Base-by-base conservation (phyloP, 2,113 vertebrate genomes). In the Colaptes auratus region DNA sequence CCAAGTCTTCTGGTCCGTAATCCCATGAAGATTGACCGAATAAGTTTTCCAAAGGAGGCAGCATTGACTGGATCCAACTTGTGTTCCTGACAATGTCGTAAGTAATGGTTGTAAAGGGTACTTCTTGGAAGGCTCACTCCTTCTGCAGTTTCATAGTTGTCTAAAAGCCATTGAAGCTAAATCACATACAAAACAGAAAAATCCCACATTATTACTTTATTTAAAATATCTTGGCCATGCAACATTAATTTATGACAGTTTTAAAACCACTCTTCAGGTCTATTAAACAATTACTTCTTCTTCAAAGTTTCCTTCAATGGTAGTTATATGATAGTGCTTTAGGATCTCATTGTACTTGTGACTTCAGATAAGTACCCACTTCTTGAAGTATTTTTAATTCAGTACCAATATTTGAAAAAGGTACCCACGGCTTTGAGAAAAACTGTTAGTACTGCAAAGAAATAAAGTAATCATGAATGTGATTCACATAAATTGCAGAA, bases 111-210 rank as follows among this genome's bases (percentile, higher is more conserved):
- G 95, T 98, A 98, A 58, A 98, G 98, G 30, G 98, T 98, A 63
- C 98, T 98, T 97, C 98, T 98, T 4, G 98, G 98, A 63, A 98
- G 98, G 67, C 98, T 98, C 82, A 98, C 98, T 95, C 98, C 98
- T 97, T 98, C 98, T 95, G 98, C 98, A 78, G 98, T 98, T 97
- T 98, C 98, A 36, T 98, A 98, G 97, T 98, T 98, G 95, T 98
- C 98, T 97, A 98, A 96, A 88, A 98, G 97, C 98, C 98, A 98
- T 18, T 98, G 98, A 91, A 98, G 98, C 98, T 98, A 80, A 75
- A 95, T 82, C 65, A 97, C 66, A 96, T 42, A 91, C 79, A 93
- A 96, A 82, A 96, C 9, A 95, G 48, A 82, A 86, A 93, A 52
- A n/a, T 15, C 44, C 1, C 12, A 1, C 63, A 78, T 75, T 48